Conservation (phyloP, 2,113 vertebrate genomes). For the Heterotis niloticus region DNA sequence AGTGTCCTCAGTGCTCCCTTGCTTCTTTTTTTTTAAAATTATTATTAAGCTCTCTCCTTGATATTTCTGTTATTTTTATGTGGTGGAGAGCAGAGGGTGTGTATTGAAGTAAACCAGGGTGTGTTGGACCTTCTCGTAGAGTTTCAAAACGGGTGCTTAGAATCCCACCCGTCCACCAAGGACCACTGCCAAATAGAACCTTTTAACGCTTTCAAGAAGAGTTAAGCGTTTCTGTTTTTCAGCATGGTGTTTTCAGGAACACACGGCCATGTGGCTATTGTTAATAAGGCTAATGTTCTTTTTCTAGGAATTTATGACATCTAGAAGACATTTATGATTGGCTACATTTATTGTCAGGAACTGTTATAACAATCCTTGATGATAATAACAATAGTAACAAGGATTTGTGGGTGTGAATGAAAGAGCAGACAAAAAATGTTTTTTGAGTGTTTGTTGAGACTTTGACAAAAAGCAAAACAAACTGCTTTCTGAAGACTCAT, state of each 20-base stretch:
- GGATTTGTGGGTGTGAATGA: background rate
- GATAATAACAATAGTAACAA: background rate
- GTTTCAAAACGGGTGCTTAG: background rate
- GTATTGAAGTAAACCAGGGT: background rate
- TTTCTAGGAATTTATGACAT: background rate
- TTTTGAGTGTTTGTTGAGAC: background rate
- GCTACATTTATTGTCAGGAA: background rate
- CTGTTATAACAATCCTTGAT: background rate
- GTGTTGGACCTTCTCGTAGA: background rate
- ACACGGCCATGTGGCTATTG: constrained; percentile 38
- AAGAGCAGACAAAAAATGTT: background rate
- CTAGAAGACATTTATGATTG: background rate
- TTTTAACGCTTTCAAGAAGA: background rate
- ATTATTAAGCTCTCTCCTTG: constrained; percentile 14
- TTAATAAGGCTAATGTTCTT: constrained; percentile 17
- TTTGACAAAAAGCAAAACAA: background rate
- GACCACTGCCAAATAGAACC: background rate
- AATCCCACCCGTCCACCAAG: background rate
- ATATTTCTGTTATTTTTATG: constrained; percentile 16
- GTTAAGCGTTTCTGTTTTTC: background rate
- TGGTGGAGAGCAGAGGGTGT: background rate
- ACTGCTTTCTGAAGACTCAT: background rate
- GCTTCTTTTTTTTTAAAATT: constrained; percentile 20
- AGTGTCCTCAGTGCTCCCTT: constrained; percentile 30
- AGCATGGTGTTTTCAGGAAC: background rate